These are phyloP conservation scores for Chelidonichthys spinosus DNA, from an alignment of 2,797 vertebrate genomes.

Conservation along the genomic window DNA sequence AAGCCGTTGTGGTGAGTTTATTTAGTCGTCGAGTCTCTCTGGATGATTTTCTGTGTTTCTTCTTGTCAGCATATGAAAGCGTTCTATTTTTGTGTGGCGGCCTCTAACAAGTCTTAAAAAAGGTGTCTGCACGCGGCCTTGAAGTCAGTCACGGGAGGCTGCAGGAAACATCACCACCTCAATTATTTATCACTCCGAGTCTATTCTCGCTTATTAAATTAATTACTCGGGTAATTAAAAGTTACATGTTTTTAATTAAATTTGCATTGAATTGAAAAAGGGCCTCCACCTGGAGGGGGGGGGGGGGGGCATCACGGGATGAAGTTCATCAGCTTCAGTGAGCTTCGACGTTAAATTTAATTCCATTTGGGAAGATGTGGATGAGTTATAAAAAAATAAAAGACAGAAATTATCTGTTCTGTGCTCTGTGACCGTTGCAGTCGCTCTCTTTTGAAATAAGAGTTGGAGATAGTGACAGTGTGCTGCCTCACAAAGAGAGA, in stretches of 20 bases:
- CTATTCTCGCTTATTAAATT: conserved; percentile 81
- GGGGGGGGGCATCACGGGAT: conserved; percentile 74
- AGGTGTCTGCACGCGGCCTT: conserved; percentile 51
- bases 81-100: conserved; percentile 73
- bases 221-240: conserved; percentile 85
- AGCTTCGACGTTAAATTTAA: conserved; percentile 71
- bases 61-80: conserved; percentile 65
- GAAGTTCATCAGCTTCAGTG: conserved; percentile 72
- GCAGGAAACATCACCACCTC: conserved; percentile 68
- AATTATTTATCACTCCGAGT: conserved; percentile 78
- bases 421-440: conserved; percentile 63
- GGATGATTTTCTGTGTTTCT: conserved; percentile 52
- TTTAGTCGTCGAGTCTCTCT: conserved; percentile 46
- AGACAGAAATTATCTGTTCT: conserved; percentile 62
- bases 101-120: conserved; percentile 54
- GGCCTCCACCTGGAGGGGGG: conserved; percentile 53
- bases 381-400: conserved; percentile 44
- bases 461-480: conserved; percentile 56
- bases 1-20: conserved; percentile 60
- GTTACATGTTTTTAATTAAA: conserved; percentile 83
- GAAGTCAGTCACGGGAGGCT: conserved; percentile 67
- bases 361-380: conserved; percentile 70
- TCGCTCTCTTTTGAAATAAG: conserved; percentile 50
- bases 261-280: conserved; percentile 77
- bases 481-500: conserved; percentile 23